phyloP scores from a whole-genome alignment of 2,113 vertebrate species.

The Regulus satrapa region DNA sequence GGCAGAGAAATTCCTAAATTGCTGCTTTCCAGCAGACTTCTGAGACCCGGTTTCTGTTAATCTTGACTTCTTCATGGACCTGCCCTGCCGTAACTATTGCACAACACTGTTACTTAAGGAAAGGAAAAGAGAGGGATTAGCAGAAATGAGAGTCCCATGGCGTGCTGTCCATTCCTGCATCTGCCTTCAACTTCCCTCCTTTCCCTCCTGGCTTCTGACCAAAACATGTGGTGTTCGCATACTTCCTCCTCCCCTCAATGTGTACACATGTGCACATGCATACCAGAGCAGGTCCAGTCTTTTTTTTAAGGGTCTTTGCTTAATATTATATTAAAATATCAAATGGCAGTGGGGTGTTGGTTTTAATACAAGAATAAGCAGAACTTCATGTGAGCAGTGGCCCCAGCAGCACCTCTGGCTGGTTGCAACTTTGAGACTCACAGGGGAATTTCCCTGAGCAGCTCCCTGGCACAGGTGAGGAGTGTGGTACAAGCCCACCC shows the following conservation, averaged over 20 bases:
- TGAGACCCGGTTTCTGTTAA: neutral
- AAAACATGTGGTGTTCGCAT: neutral
- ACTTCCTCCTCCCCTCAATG: neutral
- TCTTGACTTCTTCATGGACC: neutral
- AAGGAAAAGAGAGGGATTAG: neutral
- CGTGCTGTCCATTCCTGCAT: neutral
- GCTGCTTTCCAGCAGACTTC: neutral
- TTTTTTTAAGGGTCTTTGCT: neutral
- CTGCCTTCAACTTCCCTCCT: neutral
- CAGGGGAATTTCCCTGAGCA: neutral
- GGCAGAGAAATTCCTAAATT: neutral
- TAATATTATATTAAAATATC: neutral
- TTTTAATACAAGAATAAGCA: neutral
- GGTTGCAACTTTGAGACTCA: neutral
- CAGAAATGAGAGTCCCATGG: neutral
- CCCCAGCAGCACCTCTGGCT: neutral
- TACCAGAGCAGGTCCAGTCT: neutral
- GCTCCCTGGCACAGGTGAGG: neutral
- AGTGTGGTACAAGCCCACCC: neutral
- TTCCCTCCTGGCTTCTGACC: neutral
- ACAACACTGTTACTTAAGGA: neutral
- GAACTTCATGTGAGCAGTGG: fast-evolving
- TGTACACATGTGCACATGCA: fast-evolving
- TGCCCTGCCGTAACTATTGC: neutral
- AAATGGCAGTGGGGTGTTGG: fast-evolving